A percentile compares a stretch with the other conserved stretches of the same genome.
Evolutionary conservation across 2,113 vertebrate species (phyloP).

Genomic region (Lophotis ruficrista): DNA sequence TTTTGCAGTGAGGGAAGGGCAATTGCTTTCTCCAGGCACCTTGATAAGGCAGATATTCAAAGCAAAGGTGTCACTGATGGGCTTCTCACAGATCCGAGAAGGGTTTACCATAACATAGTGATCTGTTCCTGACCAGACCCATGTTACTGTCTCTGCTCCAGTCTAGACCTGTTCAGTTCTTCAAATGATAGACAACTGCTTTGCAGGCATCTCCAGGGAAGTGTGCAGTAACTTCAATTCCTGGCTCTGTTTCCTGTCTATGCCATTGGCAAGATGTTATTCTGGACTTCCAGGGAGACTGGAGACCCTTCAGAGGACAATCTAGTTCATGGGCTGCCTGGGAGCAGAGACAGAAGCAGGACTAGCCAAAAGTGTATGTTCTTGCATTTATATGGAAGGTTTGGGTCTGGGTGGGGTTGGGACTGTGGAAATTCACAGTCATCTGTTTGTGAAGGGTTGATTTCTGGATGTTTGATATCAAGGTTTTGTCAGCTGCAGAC

Average conservation of each 20-base stretch:
- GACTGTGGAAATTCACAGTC: not conserved
- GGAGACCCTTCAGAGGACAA: not conserved
- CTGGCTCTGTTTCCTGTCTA: not conserved
- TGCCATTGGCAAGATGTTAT: not conserved
- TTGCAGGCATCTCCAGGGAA: not conserved
- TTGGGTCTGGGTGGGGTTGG: not conserved
- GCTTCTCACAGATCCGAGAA: not conserved
- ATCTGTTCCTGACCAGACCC: not conserved
- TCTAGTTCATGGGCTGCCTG: not conserved
- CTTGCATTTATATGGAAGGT: accelerated
- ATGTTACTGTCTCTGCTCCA: not conserved
- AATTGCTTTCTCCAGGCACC: not conserved
- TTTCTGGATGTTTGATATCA: not conserved
- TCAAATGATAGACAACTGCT: not conserved
- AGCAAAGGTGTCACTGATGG: not conserved
- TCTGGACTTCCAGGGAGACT: not conserved
- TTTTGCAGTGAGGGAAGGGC: not conserved
- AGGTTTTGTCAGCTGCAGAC: not conserved
- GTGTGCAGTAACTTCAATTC: not conserved
- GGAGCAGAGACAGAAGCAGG: not conserved
- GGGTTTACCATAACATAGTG: accelerated
- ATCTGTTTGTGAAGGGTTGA: not conserved
- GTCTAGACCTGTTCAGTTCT: not conserved
- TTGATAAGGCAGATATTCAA: not conserved
- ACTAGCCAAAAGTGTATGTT: not conserved